These are phyloP conservation scores for Steinernema hermaphroditum DNA, from an alignment of 2,888 invertebrate species.

Conservation along the genomic window DNA sequence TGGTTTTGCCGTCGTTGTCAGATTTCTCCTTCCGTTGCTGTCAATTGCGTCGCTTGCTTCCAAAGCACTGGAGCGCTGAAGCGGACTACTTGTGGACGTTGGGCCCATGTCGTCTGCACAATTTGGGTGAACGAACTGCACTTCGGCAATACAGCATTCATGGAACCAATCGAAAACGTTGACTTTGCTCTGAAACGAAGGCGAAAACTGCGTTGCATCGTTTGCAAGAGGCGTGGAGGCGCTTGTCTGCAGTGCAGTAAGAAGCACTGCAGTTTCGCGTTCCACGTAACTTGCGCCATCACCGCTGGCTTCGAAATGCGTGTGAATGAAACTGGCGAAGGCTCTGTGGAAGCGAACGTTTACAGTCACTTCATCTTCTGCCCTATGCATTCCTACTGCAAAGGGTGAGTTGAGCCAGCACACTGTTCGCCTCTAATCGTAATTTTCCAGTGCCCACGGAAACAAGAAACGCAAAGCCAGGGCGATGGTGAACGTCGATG, in stretches of 20 bases:
- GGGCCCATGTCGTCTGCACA: conserved; percentile 98
- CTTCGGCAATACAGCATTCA: conserved; percentile 85
- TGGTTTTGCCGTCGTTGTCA: conserved; percentile 95
- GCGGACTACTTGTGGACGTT: conserved; percentile 85
- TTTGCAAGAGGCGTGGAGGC: conserved; percentile 84
- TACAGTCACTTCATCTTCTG: conserved; percentile 26
- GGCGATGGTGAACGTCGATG: background rate
- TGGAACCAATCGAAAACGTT: conserved; percentile 93
- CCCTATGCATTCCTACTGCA: background rate
- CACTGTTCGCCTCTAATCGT: background rate
- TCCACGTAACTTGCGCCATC: conserved; percentile 98
- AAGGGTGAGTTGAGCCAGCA: background rate
- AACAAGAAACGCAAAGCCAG: background rate
- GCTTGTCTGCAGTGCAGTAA: conserved; percentile 98
- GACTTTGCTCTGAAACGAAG: conserved; percentile 91
- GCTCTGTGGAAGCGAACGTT: conserved; percentile 2
- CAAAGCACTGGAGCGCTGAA: conserved; percentile 98
- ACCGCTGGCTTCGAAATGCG: conserved; percentile 90
- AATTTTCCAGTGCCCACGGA: conserved; percentile 33
- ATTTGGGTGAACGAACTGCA: conserved; percentile 94
- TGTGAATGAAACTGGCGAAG: conserved; percentile 73
- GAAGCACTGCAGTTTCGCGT: conserved; percentile 74
- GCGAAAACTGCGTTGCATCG: conserved; percentile 93
- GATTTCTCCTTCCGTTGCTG: conserved; percentile 91
- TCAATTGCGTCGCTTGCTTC: conserved; percentile 95